phyloP scores from a whole-genome alignment of 1,140 invertebrate genomes.

The Hyphantria cunea region DNA sequence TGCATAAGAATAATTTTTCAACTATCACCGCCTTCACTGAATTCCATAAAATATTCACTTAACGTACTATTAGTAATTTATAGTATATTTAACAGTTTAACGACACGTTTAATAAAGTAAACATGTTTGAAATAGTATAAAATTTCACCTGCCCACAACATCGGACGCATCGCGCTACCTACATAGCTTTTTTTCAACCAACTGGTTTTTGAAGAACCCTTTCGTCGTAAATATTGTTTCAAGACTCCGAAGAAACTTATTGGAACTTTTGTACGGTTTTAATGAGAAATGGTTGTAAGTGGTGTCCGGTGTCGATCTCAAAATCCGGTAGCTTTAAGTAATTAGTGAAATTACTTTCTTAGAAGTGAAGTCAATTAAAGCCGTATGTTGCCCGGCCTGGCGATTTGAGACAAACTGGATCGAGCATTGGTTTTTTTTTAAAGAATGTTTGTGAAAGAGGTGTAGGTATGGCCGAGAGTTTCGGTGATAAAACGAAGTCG shows the following conservation, averaged over 20 bases:
- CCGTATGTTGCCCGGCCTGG: conserved; percentile 35
- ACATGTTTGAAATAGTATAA: conserved; percentile 33
- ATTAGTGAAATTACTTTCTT: conserved; percentile 80
- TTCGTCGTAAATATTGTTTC: conserved; percentile 38
- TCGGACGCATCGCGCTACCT: conserved; percentile 33
- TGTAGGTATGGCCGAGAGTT: conserved; percentile 21
- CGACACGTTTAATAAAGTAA: conserved; percentile 28
- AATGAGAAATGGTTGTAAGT: conserved; percentile 57
- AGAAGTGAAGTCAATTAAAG: conserved; percentile 77
- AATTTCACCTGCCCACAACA: conserved; percentile 53
- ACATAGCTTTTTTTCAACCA: conserved; percentile 50
- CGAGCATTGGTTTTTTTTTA: conserved; percentile 31
- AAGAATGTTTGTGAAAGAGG: conserved; percentile 31
- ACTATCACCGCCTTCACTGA: conserved; percentile 1
- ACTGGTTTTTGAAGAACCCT: conserved; percentile 52
- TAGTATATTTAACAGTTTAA: conserved; percentile 24
- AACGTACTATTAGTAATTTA: conserved; percentile 21
- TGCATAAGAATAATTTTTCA: conserved; percentile 13
- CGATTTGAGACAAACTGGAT: conserved; percentile 47
- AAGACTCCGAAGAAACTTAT: conserved; percentile 18
- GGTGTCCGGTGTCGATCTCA: conserved; percentile 59
- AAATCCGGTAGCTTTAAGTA: conserved; percentile 78
- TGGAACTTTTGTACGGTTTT: conserved; percentile 30
- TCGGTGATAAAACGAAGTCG: conserved; percentile 7
- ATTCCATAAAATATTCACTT: conserved; percentile 18